A percentile compares a stretch with the other conserved stretches of the same genome.
phyloP scores from a whole-genome alignment of 2,888 invertebrate genomes.

The Tetranychus piercei region DNA sequence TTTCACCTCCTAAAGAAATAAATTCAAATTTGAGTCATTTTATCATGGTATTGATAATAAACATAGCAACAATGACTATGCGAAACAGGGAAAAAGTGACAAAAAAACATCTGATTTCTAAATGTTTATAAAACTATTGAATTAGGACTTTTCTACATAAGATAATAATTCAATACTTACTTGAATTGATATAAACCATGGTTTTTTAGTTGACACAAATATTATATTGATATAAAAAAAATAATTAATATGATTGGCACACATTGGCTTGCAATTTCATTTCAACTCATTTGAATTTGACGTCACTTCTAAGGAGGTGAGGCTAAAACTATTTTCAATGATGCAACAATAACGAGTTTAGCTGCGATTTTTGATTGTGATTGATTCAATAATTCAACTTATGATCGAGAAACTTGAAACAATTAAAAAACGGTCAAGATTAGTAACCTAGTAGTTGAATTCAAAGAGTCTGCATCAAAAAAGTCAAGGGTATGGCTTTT shows the following conservation, averaged over 20 bases:
- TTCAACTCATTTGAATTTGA: not conserved
- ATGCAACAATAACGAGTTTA: not conserved
- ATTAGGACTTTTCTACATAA: not conserved
- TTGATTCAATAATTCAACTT: no score
- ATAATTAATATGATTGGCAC: not conserved
- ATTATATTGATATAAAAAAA: not conserved
- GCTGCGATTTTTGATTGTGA: no score
- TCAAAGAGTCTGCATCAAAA: no score
- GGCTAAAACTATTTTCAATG: not conserved
- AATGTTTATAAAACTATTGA: not conserved
- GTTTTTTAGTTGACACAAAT: not conserved
- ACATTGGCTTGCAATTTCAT: not conserved
- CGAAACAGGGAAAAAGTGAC: not conserved
- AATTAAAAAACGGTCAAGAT: no score
- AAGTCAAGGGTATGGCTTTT: no score
- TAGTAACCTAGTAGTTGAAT: no score
- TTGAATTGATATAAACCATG: not conserved
- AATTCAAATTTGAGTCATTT: not conserved
- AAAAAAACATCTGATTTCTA: not conserved
- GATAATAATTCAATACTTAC: not conserved
- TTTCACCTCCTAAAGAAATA: conserved; percentile 7
- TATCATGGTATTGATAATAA: not conserved
- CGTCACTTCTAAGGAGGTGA: not conserved
- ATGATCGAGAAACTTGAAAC: no score
- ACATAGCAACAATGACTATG: not conserved